These are phyloP conservation scores for Vultur gryphus DNA, from an alignment of 2,797 vertebrate species.

Conservation along the genomic window DNA sequence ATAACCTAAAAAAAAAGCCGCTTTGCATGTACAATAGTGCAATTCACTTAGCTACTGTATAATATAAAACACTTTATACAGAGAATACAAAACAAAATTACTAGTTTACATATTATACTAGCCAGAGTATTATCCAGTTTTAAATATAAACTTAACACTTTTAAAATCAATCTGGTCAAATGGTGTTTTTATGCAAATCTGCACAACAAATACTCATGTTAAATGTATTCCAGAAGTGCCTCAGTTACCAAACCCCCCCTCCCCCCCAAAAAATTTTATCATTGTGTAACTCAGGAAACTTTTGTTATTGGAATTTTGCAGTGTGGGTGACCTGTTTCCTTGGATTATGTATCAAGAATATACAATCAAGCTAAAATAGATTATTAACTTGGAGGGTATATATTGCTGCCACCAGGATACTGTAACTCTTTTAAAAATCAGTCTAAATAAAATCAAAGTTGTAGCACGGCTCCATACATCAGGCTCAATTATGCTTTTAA, in stretches of 20 bases:
- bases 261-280: not conserved
- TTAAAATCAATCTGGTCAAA: slow-evolving; percentile 46
- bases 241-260: not conserved
- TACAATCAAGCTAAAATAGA: not conserved
- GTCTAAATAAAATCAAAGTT: not conserved
- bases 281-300: not conserved
- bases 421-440: not conserved
- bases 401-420: not conserved
- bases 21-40: slow-evolving; percentile 77
- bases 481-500: not conserved
- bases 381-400: not conserved
- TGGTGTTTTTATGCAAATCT: slow-evolving; percentile 44
- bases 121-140: slow-evolving; percentile 57
- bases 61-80: slow-evolving; percentile 76
- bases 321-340: not conserved
- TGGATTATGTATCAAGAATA: not conserved
- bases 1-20: slow-evolving; percentile 73
- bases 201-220: slow-evolving; percentile 34
- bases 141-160: slow-evolving; percentile 65
- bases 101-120: slow-evolving; percentile 66
- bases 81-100: slow-evolving; percentile 71
- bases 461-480: not conserved
- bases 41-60: slow-evolving; percentile 77
- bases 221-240: slow-evolving; percentile 30
- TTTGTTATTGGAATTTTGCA: not conserved